Evolutionary conservation across 2,888 invertebrate species (phyloP).

Genomic region (Cryptosula pallasiana): DNA sequence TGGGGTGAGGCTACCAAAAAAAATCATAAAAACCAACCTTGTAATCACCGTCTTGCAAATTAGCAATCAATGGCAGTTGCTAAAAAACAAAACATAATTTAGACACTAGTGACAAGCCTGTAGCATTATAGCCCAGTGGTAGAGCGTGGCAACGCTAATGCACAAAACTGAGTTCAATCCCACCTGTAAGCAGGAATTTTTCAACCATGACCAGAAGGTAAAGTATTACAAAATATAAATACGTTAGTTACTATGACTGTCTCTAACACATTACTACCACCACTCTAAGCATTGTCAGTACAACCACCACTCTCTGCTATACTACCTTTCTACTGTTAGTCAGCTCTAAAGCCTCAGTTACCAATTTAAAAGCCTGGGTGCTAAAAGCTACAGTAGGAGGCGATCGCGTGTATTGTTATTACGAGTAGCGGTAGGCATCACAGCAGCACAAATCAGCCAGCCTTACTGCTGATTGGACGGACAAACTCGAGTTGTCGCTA

Average conservation of each 20-base stretch:
- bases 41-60: background rate
- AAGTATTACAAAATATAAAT: too few species aligned
- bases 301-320: too few species aligned
- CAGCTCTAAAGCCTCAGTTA: background rate
- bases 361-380: background rate
- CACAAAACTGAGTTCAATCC: too few species aligned
- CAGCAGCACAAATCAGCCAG: background rate
- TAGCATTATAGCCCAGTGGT: too few species aligned
- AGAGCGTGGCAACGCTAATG: too few species aligned
- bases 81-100: background rate
- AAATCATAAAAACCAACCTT: conserved; percentile 7
- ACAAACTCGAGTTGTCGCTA: background rate
- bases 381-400: background rate
- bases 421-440: background rate
- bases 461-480: conserved; percentile 22
- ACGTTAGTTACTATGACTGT: too few species aligned
- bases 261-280: too few species aligned
- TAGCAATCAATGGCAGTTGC: conserved; percentile 6
- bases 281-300: too few species aligned
- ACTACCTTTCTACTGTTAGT: too few species aligned
- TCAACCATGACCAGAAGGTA: too few species aligned
- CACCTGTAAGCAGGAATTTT: too few species aligned
- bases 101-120: background rate
- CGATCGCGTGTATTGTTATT: background rate
- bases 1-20: too few species aligned